Base-by-base conservation (phyloP, 1,140 invertebrate genomes). In the Trinorchestia longiramus region DNA sequence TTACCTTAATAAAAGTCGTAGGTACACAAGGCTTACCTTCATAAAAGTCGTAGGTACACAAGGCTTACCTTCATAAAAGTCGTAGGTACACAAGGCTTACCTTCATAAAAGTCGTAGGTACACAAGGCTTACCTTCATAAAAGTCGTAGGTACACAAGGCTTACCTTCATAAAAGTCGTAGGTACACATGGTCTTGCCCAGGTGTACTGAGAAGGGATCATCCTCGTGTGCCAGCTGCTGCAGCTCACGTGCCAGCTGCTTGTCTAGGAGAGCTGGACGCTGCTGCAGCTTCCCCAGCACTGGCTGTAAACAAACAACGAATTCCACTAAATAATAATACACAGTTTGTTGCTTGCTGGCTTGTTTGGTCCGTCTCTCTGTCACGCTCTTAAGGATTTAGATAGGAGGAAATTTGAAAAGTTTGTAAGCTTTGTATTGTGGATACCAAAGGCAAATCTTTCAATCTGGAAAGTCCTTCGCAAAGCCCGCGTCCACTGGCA, bases 121-220 rank as follows among this genome's bases (percentile, higher is more conserved):
- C 95, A 53, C 47, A 95, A 0, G 42, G 23, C 23, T 8, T 0
- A 91, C 87, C 43, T 3, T 44, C n/a, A 15, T 62, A 47, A 15
- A 92, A 1, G 17, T 3, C 43, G 40, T 45, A 0, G 36, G 44
- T 53, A 23, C 44, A 62, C 45, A 45, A 28, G 0, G 88, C 96
- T 96, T 97, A 98, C 98, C 99, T 98, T 99, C 99, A 97, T 99
- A 99, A 97, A 99, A 99, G 97, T 99, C 99, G 97, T 99, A 98
- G 11, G 99, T 99, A 97, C 99, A 99, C 98, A 99, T 98, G 0
- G 99, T 99, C 97, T 98, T 99, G 45, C 99, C 99, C 57, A 98
- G 98, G 43, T 99, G 98, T 0, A 98, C 99, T 40, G 99, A 98
- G 97, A 99, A 99, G 0, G 98, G 98, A 97, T 99, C 98, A 96